Percentiles rank a stretch among this genome's conserved stretches.
phyloP scores from a whole-genome alignment of 2,797 vertebrate species.

The Sternotherus odoratus region DNA sequence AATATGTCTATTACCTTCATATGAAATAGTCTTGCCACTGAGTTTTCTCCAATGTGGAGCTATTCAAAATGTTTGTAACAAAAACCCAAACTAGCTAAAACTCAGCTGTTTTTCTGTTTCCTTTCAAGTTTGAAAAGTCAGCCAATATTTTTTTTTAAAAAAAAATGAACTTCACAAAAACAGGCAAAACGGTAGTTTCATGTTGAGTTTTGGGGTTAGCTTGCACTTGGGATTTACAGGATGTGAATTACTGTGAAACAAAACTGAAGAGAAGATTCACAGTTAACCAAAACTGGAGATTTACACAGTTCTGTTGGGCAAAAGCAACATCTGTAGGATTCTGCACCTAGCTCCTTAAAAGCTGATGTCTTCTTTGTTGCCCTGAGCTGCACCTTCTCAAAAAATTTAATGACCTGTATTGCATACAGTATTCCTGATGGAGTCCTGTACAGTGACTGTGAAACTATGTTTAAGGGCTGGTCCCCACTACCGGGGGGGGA shows the following conservation, averaged over 20 bases:
- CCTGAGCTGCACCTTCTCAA: background rate
- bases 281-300: background rate
- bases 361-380: background rate
- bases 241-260: background rate
- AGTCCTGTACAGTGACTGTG: background rate
- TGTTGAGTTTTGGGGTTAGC: background rate
- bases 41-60: background rate
- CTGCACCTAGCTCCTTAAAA: background rate
- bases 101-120: background rate
- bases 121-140: background rate
- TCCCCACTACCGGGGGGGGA: too few relatives aligned
- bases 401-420: background rate
- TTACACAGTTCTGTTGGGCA: background rate
- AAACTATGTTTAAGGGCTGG: background rate
- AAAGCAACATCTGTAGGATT: background rate
- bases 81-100: background rate
- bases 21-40: background rate
- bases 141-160: background rate
- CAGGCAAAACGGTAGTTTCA: background rate
- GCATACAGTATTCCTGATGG: fast-evolving
- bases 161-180: background rate
- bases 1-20: background rate
- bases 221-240: background rate
- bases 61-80: background rate
- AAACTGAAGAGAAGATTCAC: background rate